A percentile compares a stretch with the other conserved stretches of the same genome.
Evolutionary conservation across 2,113 vertebrate species (phyloP).

Genomic region (Notothenia coriiceps): DNA sequence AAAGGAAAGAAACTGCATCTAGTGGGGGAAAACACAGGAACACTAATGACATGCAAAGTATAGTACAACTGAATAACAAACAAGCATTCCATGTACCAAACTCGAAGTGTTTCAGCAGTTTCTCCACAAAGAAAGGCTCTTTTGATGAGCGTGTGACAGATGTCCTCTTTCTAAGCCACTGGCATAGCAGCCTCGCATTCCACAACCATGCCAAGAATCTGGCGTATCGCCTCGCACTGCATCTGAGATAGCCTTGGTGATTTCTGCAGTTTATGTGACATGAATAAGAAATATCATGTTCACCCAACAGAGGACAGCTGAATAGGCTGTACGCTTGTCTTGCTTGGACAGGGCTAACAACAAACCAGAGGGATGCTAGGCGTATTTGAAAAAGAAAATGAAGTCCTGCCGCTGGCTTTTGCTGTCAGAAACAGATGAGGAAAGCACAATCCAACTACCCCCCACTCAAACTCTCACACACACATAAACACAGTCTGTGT

Average conservation of each 20-base stretch:
- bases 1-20: conserved; percentile 17
- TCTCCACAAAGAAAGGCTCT: conserved; percentile 20
- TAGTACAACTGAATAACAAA: conserved; percentile 11
- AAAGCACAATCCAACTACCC: conserved; percentile 51
- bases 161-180: conserved; percentile 47
- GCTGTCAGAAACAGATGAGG: conserved; percentile 73
- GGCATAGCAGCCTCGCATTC: conserved; percentile 34
- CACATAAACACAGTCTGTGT: conserved; percentile 50
- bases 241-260: conserved; percentile 66
- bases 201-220: conserved; percentile 52
- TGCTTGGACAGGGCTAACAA: conserved; percentile 68
- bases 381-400: conserved; percentile 45
- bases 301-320: conserved; percentile 56
- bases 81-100: not conserved
- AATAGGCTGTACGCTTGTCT: conserved; percentile 67
- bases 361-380: conserved; percentile 64
- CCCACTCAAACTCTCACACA: conserved; percentile 28
- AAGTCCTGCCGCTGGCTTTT: conserved; percentile 68
- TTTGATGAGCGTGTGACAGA: conserved; percentile 49
- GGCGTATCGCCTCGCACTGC: conserved; percentile 57
- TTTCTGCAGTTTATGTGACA: conserved; percentile 70
- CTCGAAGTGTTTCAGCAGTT: conserved; percentile 7
- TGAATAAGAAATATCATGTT: conserved; percentile 66
- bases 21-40: conserved; percentile 5
- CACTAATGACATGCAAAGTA: not conserved